phyloP scores from a whole-genome alignment of 2,888 invertebrate genomes.

The Apodemia duryi region DNA sequence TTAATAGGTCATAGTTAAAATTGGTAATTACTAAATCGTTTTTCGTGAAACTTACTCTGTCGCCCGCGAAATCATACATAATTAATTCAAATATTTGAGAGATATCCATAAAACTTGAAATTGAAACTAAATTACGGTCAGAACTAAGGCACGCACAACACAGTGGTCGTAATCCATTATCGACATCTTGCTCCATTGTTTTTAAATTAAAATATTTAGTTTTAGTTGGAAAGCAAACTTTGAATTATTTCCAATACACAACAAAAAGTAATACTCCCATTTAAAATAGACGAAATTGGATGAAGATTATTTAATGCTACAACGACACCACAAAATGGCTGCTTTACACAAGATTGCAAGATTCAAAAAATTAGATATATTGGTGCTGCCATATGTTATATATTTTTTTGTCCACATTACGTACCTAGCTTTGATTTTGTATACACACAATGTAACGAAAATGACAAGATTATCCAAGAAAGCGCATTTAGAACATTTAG shows the following conservation, averaged over 20 bases:
- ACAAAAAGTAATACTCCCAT: constrained; percentile 78
- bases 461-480: too few relatives aligned
- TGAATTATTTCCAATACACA: constrained; percentile 58
- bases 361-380: constrained; percentile 22
- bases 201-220: constrained; percentile 29
- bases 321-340: constrained; percentile 78
- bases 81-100: constrained; percentile 59
- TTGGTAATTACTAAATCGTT: background rate
- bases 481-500: too few relatives aligned
- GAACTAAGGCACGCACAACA: constrained; percentile 64
- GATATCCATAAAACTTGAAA: constrained; percentile 48
- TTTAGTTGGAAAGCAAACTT: constrained; percentile 29
- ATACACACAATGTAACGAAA: background rate
- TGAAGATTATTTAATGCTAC: constrained; percentile 53
- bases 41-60: constrained; percentile 48
- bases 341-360: constrained; percentile 63
- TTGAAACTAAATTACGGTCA: constrained; percentile 55
- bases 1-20: background rate
- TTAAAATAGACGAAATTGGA: constrained; percentile 75
- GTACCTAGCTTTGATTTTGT: background rate
- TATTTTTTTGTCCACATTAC: background rate
- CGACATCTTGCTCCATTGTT: constrained; percentile 68
- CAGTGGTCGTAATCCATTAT: constrained; percentile 49
- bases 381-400: background rate
- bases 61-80: constrained; percentile 66